Evolutionary conservation across 2,888 invertebrate species (phyloP), one percentile per base, ranked within the genome.

Genomic region (Drosophila flavopinicola): DNA sequence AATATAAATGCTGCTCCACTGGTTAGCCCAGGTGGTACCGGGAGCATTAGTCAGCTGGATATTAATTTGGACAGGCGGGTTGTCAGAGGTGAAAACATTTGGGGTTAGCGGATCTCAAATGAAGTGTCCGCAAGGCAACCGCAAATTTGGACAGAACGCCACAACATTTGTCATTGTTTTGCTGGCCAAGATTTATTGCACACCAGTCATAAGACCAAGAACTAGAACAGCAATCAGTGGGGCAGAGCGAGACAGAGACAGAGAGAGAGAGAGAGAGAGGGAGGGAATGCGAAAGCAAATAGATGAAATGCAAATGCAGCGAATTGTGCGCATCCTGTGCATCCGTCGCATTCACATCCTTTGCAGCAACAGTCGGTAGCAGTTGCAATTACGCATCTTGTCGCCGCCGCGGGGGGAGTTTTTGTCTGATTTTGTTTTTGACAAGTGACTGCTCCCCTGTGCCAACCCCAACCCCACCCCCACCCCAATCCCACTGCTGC

Each of bases 341-440:
- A 66, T 68, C 49, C 56, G 52, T 49, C 48, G 54, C 60, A 52
- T 41, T 48, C 60, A 38, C 44, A 72, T 53, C 41, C 58, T 45
- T 54, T 51, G 44, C 49, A 49, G 45, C 54, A 47, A 47, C 51
- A 78, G 51, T 73, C 65, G 66, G 54, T 63, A 58, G 82, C 61
- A 63, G 87, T 75, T 73, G 79, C 87, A 85, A 87, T 85, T 85
- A 87, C 84, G 85, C 75, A 88, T 83, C 88, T 75, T 88, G 87
- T 75, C 78, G 85, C 64, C 66, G 76, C 66, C 72, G 67, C 64
- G 68, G 38, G 56, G 66, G 75, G 66, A 66, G 66, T 66, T 85
- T 84, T 75, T 79, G 67, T 78, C 85, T 85, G 87, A 82, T 87
- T 82, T 87, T 82, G 87, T 87, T 88, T 85, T 85, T 88, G 88